Evolutionary conservation across 64 coral and sea anemone species (phyloP).

Genomic region (Astreopora myriophthalma): DNA sequence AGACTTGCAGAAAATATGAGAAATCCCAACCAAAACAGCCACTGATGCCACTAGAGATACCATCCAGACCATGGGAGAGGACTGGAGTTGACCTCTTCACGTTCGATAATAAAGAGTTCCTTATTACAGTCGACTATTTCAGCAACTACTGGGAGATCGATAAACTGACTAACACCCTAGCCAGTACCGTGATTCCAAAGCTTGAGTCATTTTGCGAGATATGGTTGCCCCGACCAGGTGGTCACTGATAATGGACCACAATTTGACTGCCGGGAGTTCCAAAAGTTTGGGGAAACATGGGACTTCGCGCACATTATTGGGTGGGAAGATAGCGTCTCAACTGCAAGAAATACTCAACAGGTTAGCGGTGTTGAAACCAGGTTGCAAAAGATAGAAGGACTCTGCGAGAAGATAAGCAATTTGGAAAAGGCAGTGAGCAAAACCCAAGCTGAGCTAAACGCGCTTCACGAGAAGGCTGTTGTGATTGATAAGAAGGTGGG

Average conservation of each 20-base stretch:
- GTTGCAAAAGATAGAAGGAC: not conserved
- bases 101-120: not conserved
- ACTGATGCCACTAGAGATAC: not conserved
- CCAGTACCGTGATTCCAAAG: not conserved
- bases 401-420: not conserved
- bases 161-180: not conserved
- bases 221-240: not conserved
- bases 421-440: not conserved
- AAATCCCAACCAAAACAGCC: not conserved
- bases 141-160: not conserved
- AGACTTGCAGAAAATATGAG: constrained; percentile 3
- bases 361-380: not conserved
- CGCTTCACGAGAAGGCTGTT: not conserved
- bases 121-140: not conserved
- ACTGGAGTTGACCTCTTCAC: not conserved
- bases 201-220: not conserved
- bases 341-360: not conserved
- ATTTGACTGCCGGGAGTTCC: not conserved
- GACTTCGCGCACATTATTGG: not conserved
- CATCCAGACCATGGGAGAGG: not conserved
- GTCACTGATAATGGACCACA: not conserved
- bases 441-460: not conserved
- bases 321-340: not conserved
- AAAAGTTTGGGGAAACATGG: not conserved
- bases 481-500: not conserved